Percentiles rank a stretch among this genome's conserved stretches.
Evolutionary conservation across 1,140 invertebrate species (phyloP).

Genomic region (Palaemon carinicauda): DNA sequence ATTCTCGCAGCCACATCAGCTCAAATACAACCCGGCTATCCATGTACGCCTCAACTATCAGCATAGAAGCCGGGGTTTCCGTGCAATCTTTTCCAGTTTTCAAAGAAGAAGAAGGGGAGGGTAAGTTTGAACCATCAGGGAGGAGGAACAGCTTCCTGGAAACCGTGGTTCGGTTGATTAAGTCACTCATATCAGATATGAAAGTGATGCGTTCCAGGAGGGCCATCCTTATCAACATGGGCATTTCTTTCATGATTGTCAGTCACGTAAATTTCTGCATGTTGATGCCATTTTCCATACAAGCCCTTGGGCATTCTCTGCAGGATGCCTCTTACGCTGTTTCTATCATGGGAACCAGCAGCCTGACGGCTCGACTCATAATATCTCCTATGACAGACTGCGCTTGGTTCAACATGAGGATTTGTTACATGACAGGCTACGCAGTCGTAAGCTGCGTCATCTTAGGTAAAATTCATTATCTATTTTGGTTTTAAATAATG

Average conservation of each 20-base stretch:
- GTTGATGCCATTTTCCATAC: slow-evolving; percentile 7
- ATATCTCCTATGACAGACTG: slow-evolving; percentile 4
- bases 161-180: neutral
- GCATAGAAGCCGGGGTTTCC: no score
- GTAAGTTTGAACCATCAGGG: neutral
- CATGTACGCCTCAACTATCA: no score
- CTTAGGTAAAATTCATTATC: neutral
- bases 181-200: neutral
- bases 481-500: no score
- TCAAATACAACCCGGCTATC: no score
- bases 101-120: no score
- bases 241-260: neutral
- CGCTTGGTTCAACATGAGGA: slow-evolving; percentile 11
- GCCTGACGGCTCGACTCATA: neutral
- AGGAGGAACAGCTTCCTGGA: neutral
- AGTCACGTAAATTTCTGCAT: neutral
- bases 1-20: no score
- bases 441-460: neutral
- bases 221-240: neutral
- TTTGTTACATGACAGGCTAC: neutral
- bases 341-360: neutral
- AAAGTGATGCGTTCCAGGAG: neutral
- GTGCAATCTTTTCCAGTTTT: no score
- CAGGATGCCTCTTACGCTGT: neutral
- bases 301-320: neutral